Percentiles rank a stretch among this genome's conserved stretches.
Conservation (phyloP, 1,140 invertebrate genomes). For the Triops longicaudatus region DNA sequence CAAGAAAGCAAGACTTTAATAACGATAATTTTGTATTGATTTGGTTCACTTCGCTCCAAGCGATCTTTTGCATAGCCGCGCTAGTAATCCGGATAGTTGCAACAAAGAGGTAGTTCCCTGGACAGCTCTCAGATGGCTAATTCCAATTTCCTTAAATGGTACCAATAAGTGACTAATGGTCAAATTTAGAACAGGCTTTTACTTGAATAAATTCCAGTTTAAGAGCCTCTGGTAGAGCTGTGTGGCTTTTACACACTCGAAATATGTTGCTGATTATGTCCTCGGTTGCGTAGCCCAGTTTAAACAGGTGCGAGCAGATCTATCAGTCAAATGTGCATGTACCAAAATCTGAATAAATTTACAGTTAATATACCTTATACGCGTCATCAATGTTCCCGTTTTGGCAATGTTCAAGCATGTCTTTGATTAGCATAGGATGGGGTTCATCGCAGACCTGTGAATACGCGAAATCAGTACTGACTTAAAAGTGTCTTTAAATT, state of each 20-base stretch:
- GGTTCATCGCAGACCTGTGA: conserved; percentile 92
- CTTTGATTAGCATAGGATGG: conserved; percentile 84
- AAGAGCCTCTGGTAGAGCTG: conserved; percentile 61
- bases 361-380: conserved; percentile 53
- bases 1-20: too few relatives aligned
- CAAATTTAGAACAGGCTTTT: conserved; percentile 30
- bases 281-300: conserved; percentile 88
- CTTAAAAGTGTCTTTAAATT: background rate
- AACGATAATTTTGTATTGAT: too few relatives aligned
- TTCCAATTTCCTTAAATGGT: conserved; percentile 85
- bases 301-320: conserved; percentile 79
- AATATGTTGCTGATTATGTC: conserved; percentile 95
- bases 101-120: conserved; percentile 79
- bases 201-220: conserved; percentile 83
- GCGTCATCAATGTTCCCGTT: conserved; percentile 76
- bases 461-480: conserved; percentile 17
- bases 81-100: conserved; percentile 81
- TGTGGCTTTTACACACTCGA: conserved; percentile 78
- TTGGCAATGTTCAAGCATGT: conserved; percentile 81
- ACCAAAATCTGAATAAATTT: conserved; percentile 20
- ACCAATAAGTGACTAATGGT: conserved; percentile 27
- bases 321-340: conserved; percentile 36
- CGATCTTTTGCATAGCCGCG: conserved; percentile 57
- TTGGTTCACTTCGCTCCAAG: conserved; percentile 2
- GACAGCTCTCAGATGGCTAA: conserved; percentile 80